Evolutionary conservation across 1,140 invertebrate genomes (phyloP).

Genomic region (Prorops nasuta): DNA sequence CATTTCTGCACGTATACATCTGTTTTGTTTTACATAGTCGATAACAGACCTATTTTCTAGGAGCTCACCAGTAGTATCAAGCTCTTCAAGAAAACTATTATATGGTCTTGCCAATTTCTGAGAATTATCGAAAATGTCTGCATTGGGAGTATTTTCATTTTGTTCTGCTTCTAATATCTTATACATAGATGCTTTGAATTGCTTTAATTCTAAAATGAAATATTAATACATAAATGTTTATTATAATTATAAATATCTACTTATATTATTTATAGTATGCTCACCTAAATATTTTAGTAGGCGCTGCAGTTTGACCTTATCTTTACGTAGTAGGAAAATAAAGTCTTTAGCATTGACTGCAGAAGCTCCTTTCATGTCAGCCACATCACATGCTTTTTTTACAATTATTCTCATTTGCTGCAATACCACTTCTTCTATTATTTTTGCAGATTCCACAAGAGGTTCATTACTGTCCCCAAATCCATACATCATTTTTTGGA

Average conservation of each 20-base stretch:
- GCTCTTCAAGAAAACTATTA: conserved; percentile 34
- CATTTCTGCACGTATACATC: conserved; percentile 48
- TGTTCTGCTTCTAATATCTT: conserved; percentile 37
- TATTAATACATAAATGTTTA: neutral
- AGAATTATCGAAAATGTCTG: conserved; percentile 15
- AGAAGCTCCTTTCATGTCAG: conserved; percentile 47
- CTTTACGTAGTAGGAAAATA: conserved; percentile 63
- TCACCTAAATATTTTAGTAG: conserved; percentile 61
- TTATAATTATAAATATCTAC: neutral
- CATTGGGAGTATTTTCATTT: conserved; percentile 26
- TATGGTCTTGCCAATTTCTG: conserved; percentile 27
- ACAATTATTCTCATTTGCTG: conserved; percentile 60
- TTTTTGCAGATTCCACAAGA: conserved; percentile 58
- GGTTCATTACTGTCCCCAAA: conserved; percentile 64
- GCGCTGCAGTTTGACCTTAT: conserved; percentile 61
- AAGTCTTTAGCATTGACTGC: conserved; percentile 55
- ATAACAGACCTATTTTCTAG: conserved; percentile 31
- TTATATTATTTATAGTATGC: neutral
- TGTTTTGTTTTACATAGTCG: conserved; percentile 46
- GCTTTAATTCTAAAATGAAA: conserved; percentile 41
- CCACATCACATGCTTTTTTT: conserved; percentile 54
- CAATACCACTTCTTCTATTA: conserved; percentile 63
- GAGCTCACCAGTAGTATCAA: conserved; percentile 51
- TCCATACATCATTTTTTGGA: conserved; percentile 66
- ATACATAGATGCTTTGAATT: conserved; percentile 37